phyloP scores from a whole-genome alignment of 2,797 vertebrate species.

The Ceryle rudis region DNA sequence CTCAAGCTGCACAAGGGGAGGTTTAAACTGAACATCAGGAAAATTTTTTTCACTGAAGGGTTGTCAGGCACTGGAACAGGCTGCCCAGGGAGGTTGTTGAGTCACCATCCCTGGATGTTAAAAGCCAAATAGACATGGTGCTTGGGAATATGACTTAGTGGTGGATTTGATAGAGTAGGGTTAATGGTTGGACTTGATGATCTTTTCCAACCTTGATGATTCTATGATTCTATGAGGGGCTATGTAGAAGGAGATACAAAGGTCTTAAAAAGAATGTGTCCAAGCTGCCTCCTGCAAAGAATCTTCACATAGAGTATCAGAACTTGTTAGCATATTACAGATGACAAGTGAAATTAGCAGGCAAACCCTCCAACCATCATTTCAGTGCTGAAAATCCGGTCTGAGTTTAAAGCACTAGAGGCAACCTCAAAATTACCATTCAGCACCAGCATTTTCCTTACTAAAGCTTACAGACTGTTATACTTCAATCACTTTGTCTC shows the following conservation, averaged over 20 bases:
- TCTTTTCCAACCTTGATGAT: too few species aligned
- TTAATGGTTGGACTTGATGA: too few species aligned
- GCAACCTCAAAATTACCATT: neutral
- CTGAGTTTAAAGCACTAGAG: neutral
- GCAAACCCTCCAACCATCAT: neutral
- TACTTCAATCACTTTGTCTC: neutral
- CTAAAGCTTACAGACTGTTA: neutral
- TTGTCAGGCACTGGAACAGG: too few species aligned
- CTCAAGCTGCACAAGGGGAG: too few species aligned
- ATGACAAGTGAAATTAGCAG: neutral
- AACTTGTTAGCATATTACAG: neutral
- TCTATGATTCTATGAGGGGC: neutral
- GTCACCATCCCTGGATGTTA: too few species aligned
- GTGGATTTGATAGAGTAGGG: too few species aligned
- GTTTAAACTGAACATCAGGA: too few species aligned
- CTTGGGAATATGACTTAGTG: too few species aligned
- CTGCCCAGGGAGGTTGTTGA: too few species aligned
- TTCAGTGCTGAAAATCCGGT: neutral
- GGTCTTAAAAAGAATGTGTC: neutral
- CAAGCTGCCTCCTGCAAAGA: neutral
- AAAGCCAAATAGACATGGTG: too few species aligned
- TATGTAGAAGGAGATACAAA: neutral
- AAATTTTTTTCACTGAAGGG: too few species aligned
- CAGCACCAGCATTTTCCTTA: rapidly evolving
- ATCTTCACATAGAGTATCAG: neutral